Percentiles rank a stretch among this genome's conserved stretches.
phyloP scores from a whole-genome alignment of 2,113 vertebrate species.

The Pseudorasbora parva region DNA sequence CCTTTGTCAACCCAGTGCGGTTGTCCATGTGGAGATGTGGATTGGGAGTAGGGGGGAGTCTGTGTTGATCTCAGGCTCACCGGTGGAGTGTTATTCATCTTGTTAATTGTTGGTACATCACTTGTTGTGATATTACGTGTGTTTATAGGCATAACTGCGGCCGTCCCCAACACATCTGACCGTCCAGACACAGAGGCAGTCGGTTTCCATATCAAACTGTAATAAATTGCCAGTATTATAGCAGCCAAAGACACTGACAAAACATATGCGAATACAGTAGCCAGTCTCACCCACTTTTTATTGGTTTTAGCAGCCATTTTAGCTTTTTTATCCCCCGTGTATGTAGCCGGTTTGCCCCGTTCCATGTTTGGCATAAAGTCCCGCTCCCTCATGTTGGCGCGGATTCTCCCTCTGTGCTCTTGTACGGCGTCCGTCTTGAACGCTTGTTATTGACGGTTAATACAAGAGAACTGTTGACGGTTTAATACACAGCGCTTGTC shows the following conservation, averaged over 20 bases:
- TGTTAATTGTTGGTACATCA: constrained; percentile 15
- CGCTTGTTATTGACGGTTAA: constrained; percentile 19
- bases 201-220: constrained; percentile 88
- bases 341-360: constrained; percentile 86
- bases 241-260: constrained; percentile 87
- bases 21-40: neutral
- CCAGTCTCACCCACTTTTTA: constrained; percentile 89
- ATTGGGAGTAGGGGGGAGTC: neutral
- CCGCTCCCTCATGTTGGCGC: constrained; percentile 81
- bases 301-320: constrained; percentile 88
- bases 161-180: constrained; percentile 20
- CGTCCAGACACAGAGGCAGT: constrained; percentile 57
- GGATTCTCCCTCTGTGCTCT: constrained; percentile 78
- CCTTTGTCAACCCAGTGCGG: neutral
- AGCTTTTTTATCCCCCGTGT: constrained; percentile 88
- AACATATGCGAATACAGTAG: constrained; percentile 87
- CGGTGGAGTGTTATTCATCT: constrained; percentile 9
- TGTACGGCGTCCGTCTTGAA: constrained; percentile 72
- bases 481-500: neutral
- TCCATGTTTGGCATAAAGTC: constrained; percentile 76
- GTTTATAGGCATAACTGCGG: constrained; percentile 11
- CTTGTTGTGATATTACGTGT: constrained; percentile 18
- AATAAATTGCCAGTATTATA: constrained; percentile 87
- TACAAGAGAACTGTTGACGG: constrained; percentile 3
- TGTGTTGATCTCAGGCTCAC: neutral